These are phyloP conservation scores for Cotesia typhae DNA, from an alignment of 1,140 invertebrate species.

Conservation along the genomic window DNA sequence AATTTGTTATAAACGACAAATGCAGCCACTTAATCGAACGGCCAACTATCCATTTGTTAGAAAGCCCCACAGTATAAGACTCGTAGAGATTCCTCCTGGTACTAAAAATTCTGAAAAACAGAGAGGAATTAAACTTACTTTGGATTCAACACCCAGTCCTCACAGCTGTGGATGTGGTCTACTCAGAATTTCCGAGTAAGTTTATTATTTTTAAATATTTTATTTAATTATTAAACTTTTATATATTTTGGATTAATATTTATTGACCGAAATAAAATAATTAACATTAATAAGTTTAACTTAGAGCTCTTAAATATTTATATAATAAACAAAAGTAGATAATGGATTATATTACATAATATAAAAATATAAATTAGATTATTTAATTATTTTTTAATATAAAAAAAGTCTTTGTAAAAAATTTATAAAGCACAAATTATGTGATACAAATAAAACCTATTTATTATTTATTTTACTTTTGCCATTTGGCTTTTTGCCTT, in stretches of 20 bases:
- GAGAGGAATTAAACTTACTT: conserved; percentile 70
- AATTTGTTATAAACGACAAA: conserved; percentile 59
- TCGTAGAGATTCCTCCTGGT: conserved; percentile 78
- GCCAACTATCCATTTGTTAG: conserved; percentile 67
- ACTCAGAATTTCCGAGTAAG: conserved; percentile 72
- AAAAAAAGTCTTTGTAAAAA: too few relatives aligned
- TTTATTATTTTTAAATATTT: conserved; percentile 36
- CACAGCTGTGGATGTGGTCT: conserved; percentile 62
- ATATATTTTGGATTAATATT: conserved; percentile 9
- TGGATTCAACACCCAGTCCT: conserved; percentile 65
- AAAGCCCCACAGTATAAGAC: conserved; percentile 79
- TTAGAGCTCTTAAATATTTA: conserved; percentile 38
- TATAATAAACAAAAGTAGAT: background rate
- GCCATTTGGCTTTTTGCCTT: too few relatives aligned
- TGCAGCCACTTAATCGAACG: conserved; percentile 70
- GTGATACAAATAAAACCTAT: too few relatives aligned
- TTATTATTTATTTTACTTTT: conserved; percentile 17
- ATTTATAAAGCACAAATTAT: too few relatives aligned
- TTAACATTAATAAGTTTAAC: conserved; percentile 13
- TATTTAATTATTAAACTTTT: background rate
- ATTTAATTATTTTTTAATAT: too few relatives aligned
- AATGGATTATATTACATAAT: background rate
- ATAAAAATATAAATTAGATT: background rate
- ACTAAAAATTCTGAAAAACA: conserved; percentile 63
- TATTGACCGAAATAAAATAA: conserved; percentile 12